Conservation (phyloP, 2,797 vertebrate species). For the Naso thynnoides region DNA sequence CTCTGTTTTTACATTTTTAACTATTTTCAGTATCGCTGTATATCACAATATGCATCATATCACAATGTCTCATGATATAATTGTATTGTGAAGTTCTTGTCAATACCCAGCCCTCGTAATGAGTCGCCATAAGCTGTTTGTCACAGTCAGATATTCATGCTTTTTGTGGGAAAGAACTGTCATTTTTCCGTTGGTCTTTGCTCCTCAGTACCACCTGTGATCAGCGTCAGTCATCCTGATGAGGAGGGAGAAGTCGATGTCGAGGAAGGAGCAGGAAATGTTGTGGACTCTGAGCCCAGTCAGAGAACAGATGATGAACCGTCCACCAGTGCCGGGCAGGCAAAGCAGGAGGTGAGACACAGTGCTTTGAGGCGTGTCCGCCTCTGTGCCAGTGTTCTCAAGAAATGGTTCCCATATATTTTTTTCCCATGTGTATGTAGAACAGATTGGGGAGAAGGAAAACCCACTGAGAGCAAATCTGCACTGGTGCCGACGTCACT, state of each 20-base stretch:
- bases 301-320: slow-evolving; percentile 43
- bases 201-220: slow-evolving; percentile 61
- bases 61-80: no score
- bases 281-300: slow-evolving; percentile 24
- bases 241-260: slow-evolving; percentile 53
- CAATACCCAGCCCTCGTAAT: no score
- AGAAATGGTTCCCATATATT: no score
- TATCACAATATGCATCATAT: no score
- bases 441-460: no score
- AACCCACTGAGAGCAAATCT: not conserved
- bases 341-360: slow-evolving; percentile 63
- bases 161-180: not conserved
- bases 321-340: slow-evolving; percentile 45
- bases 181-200: not conserved
- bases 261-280: slow-evolving; percentile 38
- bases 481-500: not conserved
- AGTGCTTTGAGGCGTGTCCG: not conserved
- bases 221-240: slow-evolving; percentile 45
- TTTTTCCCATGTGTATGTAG: no score
- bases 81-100: no score
- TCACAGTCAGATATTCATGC: not conserved
- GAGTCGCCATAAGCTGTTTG: no score
- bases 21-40: no score
- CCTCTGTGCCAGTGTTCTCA: not conserved
- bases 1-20: no score